Evolutionary conservation across 2,113 vertebrate species (phyloP), one percentile per base, ranked within the genome.

Genomic region (Orientallactaga bullata): DNA sequence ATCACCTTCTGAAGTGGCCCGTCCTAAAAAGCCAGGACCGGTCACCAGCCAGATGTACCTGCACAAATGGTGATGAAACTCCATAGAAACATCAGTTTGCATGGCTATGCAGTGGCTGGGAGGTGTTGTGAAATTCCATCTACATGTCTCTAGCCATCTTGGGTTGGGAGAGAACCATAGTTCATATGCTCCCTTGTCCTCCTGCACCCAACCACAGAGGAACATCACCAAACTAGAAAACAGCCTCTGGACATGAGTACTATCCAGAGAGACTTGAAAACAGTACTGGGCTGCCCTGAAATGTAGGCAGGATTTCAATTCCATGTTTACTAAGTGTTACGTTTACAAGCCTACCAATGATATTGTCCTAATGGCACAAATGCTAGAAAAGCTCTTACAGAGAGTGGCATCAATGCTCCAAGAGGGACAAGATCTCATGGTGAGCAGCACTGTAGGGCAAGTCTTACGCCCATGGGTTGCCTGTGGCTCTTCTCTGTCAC

Each of bases 311-410:
- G 99, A 99, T 97, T 99, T 99, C 97, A 99, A 99, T 98, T 99
- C 99, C 93, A 99, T 99, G 99, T 99, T 99, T 96, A 99, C 99
- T 95, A 99, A 99, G 92, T 99, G 99, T 97, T 99, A 99, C 83
- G 99, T 99, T 97, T 99, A 99, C 95, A 99, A 99, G 99, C 99
- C 99, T 7, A 99, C 99, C 0, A 99, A 99, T 83, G 99, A 99
- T 92, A 99, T 99, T 0, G 99, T 99, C 18, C 95, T 99, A 76
- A 99, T 99, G 99, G 99, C 99, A 2, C 99, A 99, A 96, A 99
- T 99, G 17, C 96, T 99, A 96, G 99, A 99, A 98, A 99, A 99
- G 97, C 99, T 99, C 0, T 90, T 99, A 85, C 99, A 99, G 98
- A 99, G 99, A 95, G 99, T 99, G 78, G 99, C 99, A 1, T 99